phyloP scores from a whole-genome alignment of 2,888 invertebrate species.

The Cheilosia pagana region DNA sequence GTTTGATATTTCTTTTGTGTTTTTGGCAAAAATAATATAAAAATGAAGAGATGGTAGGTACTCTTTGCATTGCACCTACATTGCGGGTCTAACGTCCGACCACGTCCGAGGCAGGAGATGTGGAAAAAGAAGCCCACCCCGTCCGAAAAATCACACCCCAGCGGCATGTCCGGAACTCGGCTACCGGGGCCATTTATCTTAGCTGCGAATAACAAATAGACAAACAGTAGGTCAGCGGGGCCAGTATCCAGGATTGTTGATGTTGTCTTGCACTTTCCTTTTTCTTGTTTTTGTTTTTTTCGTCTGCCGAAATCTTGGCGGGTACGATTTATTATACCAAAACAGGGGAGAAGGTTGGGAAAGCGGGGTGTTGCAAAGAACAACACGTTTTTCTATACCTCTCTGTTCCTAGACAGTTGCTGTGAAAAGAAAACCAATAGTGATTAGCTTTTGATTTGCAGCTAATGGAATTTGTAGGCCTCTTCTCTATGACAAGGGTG shows the following conservation, averaged over 20 bases:
- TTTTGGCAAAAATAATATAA: conserved; percentile 31
- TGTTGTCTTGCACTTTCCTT: background rate
- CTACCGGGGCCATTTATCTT: conserved; percentile 51
- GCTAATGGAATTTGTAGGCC: no score
- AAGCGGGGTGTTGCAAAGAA: background rate
- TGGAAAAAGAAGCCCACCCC: conserved; percentile 23
- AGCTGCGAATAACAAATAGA: conserved; percentile 42
- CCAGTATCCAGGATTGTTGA: background rate
- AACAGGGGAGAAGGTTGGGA: background rate
- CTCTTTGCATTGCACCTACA: conserved; percentile 5
- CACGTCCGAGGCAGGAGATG: background rate
- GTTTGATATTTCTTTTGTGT: background rate
- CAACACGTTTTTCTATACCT: background rate
- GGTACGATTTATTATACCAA: conserved; percentile 24
- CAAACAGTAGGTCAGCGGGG: conserved; percentile 14
- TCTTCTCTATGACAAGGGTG: no score
- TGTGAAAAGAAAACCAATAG: background rate
- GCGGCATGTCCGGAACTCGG: conserved; percentile 21
- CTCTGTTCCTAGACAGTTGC: conserved; percentile 10
- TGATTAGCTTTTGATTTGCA: background rate
- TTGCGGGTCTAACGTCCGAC: background rate
- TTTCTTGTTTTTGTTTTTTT: conserved; percentile 8
- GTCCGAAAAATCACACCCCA: conserved; percentile 43
- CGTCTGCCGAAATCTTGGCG: conserved; percentile 18
- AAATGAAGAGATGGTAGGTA: conserved; percentile 21